Evolutionary conservation across 2,888 invertebrate species (phyloP).

Genomic region (Lepidocyrtinus sp.): DNA sequence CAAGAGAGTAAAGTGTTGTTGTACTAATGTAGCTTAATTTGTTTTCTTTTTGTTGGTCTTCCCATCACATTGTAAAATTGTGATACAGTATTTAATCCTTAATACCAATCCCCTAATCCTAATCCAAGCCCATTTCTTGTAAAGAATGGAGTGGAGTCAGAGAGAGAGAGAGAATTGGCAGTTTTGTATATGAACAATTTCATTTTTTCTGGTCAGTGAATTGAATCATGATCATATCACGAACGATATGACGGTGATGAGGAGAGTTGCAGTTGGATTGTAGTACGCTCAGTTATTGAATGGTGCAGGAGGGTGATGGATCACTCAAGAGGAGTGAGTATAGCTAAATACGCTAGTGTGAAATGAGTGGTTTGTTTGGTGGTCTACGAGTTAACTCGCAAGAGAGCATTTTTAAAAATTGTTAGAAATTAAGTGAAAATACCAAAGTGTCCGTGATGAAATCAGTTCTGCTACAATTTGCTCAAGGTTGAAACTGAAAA

Average conservation of each 20-base stretch:
- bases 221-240: too few relatives aligned
- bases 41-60: background rate
- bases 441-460: too few relatives aligned
- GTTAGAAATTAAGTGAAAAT: too few relatives aligned
- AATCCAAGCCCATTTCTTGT: too few relatives aligned
- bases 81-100: too few relatives aligned
- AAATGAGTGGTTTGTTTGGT: background rate
- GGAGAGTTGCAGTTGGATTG: background rate
- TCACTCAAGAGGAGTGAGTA: background rate
- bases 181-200: background rate
- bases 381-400: too few relatives aligned
- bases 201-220: slow-evolving; percentile 16
- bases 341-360: background rate
- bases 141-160: background rate
- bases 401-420: too few relatives aligned
- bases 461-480: too few relatives aligned
- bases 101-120: too few relatives aligned
- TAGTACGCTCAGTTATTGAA: background rate
- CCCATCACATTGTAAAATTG: too few relatives aligned
- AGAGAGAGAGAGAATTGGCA: background rate
- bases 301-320: background rate
- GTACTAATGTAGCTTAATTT: slow-evolving; percentile 17
- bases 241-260: too few relatives aligned
- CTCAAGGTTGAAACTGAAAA: too few relatives aligned
- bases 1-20: background rate